phyloP scores from a whole-genome alignment of 2,797 vertebrate species.

The Thunnus albacares region DNA sequence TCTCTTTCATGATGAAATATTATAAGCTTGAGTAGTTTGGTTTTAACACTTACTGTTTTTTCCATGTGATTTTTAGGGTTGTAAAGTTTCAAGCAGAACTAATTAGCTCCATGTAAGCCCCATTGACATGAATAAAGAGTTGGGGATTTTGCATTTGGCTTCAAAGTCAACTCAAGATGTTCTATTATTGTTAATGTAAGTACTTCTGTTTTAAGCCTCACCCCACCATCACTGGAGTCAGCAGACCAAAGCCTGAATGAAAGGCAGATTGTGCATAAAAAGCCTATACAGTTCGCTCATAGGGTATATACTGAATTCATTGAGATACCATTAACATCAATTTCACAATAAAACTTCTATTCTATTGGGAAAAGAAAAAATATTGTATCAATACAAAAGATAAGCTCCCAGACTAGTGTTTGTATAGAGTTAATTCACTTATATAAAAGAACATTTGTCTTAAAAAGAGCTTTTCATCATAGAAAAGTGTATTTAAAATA shows the following conservation, averaged over 20 bases:
- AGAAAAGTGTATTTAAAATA: no score
- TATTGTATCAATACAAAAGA: no score
- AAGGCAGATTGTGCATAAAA: neutral
- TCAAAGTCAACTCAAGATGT: neutral
- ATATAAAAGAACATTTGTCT: no score
- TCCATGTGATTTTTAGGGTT: neutral
- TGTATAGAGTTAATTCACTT: no score
- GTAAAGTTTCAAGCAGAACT: neutral
- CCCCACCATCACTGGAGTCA: neutral
- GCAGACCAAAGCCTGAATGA: neutral
- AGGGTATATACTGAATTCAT: no score
- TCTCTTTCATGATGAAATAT: neutral
- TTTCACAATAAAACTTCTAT: neutral
- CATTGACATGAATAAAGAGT: neutral
- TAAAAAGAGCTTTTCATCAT: no score
- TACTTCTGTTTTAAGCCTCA: neutral
- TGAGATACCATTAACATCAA: neutral
- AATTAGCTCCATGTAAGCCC: neutral
- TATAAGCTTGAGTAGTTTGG: neutral
- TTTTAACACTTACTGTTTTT: neutral
- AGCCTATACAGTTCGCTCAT: no score
- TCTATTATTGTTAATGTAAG: neutral
- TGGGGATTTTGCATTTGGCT: neutral
- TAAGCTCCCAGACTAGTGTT: no score
- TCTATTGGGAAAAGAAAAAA: no score